Base-by-base conservation (phyloP, 2,113 vertebrate genomes). In the Clupea harengus region DNA sequence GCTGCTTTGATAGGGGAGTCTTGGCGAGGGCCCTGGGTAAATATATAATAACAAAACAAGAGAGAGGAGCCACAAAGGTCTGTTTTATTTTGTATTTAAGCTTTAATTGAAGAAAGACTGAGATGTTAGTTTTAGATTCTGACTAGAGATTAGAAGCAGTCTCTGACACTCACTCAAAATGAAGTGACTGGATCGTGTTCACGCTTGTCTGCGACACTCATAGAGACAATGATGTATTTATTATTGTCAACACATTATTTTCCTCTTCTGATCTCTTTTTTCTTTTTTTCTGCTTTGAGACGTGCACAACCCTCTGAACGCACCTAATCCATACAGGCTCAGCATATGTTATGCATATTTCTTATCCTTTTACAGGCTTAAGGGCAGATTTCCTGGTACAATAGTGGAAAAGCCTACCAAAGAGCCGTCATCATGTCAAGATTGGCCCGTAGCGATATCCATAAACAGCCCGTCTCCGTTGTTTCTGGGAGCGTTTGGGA, bases 41-140 rank as follows among this genome's bases (percentile, higher is more conserved):
- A 85, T 80, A 17, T 60, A 54, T 83, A 82, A 25, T 45, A 5
- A 22, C 72, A 60, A 81, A 85, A 80, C n/a, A 81, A 82, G 20
- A 20, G 22, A 5, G 82, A 4, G 32, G 60, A 15, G 25, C 28
- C 22, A 39, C 72, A 78, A 78, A 78, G 72, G 28, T 78, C 72
- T 39, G 72, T 78, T 78, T 60, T n/a, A 18, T 17, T 50, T 78
- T 49, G 45, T 46, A 22, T 22, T 22, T 22, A 57, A 64, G 18
- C 46, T 47, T 47, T 47, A 47, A 10, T 9, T 8, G 1, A 75
- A 4, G 15, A 39, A 78, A 67, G 64, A 67, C 1, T 28, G n/a
- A 28, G 67, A 13, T 75, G 28, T 75, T 39, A 13, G 32, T 32
- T 3, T 44, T 28, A 78, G 28, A 78, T 78, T 78, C 72, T 13